phyloP scores from a whole-genome alignment of 2,113 vertebrate genomes.

The Pleuronectes platessa region DNA sequence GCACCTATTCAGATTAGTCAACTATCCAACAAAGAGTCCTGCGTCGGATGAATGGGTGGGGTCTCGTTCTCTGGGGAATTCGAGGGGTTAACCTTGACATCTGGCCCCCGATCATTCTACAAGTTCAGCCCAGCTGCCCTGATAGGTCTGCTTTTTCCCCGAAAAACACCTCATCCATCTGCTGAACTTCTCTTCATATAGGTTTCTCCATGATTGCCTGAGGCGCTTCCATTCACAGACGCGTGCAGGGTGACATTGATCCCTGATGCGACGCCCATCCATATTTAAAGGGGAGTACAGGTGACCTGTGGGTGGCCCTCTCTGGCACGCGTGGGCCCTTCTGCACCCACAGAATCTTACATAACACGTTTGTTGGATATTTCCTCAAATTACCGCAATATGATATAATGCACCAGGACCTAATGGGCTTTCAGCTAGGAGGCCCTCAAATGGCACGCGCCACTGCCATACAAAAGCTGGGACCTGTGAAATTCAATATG shows the following conservation, averaged over 20 bases:
- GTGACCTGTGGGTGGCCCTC: conserved; percentile 70
- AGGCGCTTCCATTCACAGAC: conserved; percentile 67
- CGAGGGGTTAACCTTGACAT: conserved; percentile 74
- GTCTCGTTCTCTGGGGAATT: conserved; percentile 59
- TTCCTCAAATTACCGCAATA: conserved; percentile 82
- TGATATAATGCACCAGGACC: conserved; percentile 68
- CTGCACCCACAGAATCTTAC: conserved; percentile 43
- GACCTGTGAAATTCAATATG: conserved; percentile 67
- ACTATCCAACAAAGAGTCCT: conserved; percentile 59
- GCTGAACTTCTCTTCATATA: conserved; percentile 72
- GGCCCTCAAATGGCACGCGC: conserved; percentile 70
- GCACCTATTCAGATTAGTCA: conserved; percentile 75
- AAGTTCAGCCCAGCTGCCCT: conserved; percentile 68
- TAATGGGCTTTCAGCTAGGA: conserved; percentile 48
- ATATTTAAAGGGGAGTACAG: conserved; percentile 81
- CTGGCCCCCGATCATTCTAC: conserved; percentile 70
- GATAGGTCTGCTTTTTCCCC: conserved; percentile 66
- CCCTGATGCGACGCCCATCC: conserved; percentile 78
- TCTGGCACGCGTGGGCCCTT: conserved; percentile 51
- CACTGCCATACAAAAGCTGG: conserved; percentile 51
- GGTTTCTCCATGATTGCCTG: conserved; percentile 63
- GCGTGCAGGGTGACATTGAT: conserved; percentile 80
- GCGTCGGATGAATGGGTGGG: conserved; percentile 34
- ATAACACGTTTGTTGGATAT: conserved; percentile 63
- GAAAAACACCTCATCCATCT: conserved; percentile 81